These are phyloP conservation scores for Ostrea edulis DNA, from an alignment of 1,140 invertebrate species.

Conservation along the genomic window DNA sequence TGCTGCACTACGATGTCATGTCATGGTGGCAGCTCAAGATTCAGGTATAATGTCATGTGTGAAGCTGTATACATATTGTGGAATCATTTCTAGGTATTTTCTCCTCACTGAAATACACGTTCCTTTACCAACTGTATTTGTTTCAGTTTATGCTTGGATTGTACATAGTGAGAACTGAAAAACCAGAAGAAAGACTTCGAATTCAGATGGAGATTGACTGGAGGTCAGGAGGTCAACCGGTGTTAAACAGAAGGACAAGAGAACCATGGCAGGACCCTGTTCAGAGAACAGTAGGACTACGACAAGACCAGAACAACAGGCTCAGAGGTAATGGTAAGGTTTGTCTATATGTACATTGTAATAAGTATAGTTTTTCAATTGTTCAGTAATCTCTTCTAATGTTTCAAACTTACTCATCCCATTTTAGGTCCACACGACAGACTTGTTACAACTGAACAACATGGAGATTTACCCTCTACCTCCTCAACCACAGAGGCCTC, in stretches of 20 bases:
- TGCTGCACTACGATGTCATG: conserved; percentile 60
- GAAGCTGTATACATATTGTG: background rate
- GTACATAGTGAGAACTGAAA: conserved; percentile 53
- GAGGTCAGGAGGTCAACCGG: conserved; percentile 12
- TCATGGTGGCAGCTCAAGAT: conserved; percentile 51
- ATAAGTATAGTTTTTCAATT: too few species aligned
- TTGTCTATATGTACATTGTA: background rate
- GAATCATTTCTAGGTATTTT: background rate
- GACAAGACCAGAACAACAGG: background rate
- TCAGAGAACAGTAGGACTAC: background rate
- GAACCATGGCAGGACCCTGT: conserved; percentile 5
- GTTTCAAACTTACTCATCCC: background rate
- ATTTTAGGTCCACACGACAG: background rate
- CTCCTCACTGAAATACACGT: too few species aligned
- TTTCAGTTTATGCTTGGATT: conserved; percentile 42
- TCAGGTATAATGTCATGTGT: conserved; percentile 48
- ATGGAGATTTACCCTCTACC: background rate
- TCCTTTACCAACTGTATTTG: too few species aligned
- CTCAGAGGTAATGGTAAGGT: background rate
- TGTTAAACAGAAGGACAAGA: background rate
- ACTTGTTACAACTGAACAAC: background rate
- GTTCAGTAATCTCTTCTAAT: too few species aligned
- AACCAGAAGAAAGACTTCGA: conserved; percentile 36
- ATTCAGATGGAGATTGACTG: conserved; percentile 22
- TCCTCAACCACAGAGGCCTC: background rate